A percentile compares a stretch with the other conserved stretches of the same genome.
These are phyloP conservation scores for Trematomus loennbergii DNA, from an alignment of 2,113 vertebrate species.

Conservation along the genomic window DNA sequence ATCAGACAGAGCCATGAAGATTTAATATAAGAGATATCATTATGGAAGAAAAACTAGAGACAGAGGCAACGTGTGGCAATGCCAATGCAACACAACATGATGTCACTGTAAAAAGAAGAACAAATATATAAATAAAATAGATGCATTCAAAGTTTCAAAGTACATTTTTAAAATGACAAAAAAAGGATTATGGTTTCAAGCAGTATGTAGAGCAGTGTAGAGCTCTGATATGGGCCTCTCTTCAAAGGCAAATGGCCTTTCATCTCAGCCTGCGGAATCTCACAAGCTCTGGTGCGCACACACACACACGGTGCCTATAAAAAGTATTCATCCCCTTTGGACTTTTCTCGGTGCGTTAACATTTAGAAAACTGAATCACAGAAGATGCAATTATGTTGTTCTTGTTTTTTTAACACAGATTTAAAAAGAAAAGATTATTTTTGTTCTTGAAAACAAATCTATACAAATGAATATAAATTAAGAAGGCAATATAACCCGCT, in stretches of 20 bases:
- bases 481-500: not conserved
- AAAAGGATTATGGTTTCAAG: conserved; percentile 44
- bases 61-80: conserved; percentile 3
- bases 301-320: conserved; percentile 45
- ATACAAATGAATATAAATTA: conserved; percentile 33
- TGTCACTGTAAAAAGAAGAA: conserved; percentile 17
- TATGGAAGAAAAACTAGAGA: not conserved
- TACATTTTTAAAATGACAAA: conserved; percentile 34
- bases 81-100: conserved; percentile 14
- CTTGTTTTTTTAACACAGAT: conserved; percentile 17
- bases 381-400: conserved; percentile 46
- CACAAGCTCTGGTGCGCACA: conserved; percentile 26
- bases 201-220: conserved; percentile 39
- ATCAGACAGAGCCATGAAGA: conserved; percentile 23
- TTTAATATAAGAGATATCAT: conserved; percentile 20
- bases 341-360: conserved; percentile 28
- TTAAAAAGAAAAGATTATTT: conserved; percentile 14
- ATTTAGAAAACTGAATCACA: conserved; percentile 50
- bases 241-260: conserved; percentile 64
- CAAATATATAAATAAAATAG: conserved; percentile 32
- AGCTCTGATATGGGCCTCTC: conserved; percentile 49
- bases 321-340: conserved; percentile 56
- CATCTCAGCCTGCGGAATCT: conserved; percentile 58
- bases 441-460: conserved; percentile 26
- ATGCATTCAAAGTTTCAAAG: conserved; percentile 23